Percentiles rank a stretch among this genome's conserved stretches.
Conservation (phyloP, 2,797 vertebrate species). For the Gymnocypris eckloni region DNA sequence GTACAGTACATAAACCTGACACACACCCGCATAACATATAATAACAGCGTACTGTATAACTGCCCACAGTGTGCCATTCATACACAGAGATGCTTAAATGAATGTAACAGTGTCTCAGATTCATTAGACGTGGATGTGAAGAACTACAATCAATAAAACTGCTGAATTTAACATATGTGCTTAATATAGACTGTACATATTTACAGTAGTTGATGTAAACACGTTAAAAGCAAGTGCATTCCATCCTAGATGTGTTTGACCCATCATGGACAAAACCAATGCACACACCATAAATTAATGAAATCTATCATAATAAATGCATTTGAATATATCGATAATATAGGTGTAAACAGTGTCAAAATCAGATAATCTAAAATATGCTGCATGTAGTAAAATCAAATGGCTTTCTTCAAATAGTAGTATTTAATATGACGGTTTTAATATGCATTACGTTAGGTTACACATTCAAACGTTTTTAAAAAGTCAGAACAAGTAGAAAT, state of each 20-base stretch:
- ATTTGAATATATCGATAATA: not conserved
- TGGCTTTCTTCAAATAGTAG: not conserved
- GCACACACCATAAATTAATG: not conserved
- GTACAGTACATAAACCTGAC: slow-evolving; percentile 16
- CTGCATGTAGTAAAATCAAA: not conserved
- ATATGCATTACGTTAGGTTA: not conserved
- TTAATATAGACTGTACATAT: not conserved
- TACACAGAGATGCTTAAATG: not conserved
- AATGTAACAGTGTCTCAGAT: not conserved
- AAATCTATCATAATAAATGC: not conserved
- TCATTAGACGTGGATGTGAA: not conserved
- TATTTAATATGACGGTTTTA: not conserved
- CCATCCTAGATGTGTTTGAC: not conserved
- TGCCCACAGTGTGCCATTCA: not conserved
- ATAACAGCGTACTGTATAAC: not conserved
- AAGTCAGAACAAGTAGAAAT: not conserved
- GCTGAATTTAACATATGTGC: not conserved
- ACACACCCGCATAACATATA: not conserved
- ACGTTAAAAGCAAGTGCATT: not conserved
- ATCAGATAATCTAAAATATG: not conserved
- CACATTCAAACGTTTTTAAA: not conserved
- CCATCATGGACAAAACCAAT: not conserved
- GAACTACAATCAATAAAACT: not conserved
- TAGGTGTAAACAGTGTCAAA: not conserved
- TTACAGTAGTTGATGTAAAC: not conserved